A percentile compares a stretch with the other conserved stretches of the same genome.
Evolutionary conservation across 2,797 vertebrate species (phyloP).

Genomic region (Peromyscus melanophrys): DNA sequence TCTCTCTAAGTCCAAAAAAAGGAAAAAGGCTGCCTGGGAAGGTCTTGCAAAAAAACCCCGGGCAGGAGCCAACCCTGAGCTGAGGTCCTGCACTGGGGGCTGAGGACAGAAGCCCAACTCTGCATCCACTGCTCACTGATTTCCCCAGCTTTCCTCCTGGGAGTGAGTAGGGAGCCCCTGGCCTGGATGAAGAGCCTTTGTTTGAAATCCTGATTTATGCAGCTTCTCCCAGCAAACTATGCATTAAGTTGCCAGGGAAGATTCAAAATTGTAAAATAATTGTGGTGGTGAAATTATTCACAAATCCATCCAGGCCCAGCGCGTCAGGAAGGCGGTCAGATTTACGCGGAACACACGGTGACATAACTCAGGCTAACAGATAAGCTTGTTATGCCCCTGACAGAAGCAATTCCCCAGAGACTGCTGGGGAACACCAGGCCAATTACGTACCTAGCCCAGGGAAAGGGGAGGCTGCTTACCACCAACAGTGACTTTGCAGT

Average conservation of each 20-base stretch:
- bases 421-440: conserved; percentile 75
- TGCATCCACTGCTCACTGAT: rapidly evolving
- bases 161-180: neutral
- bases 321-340: conserved; percentile 77
- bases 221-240: conserved; percentile 63
- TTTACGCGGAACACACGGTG: conserved; percentile 79
- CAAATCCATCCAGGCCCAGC: conserved; percentile 69
- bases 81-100: neutral
- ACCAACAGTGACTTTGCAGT: neutral
- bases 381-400: conserved; percentile 82
- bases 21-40: neutral
- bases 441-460: conserved; percentile 15
- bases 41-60: neutral
- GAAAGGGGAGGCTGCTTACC: neutral
- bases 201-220: conserved; percentile 68
- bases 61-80: neutral
- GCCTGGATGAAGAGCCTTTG: conserved; percentile 49
- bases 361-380: conserved; percentile 87
- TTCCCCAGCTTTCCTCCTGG: neutral
- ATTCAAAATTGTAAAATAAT: conserved; percentile 82
- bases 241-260: conserved; percentile 79
- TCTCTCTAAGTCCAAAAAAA: neutral
- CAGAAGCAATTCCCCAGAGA: conserved; percentile 82
- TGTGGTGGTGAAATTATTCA: conserved; percentile 77
- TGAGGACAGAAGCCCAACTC: neutral